Evolutionary conservation across 1,140 invertebrate genomes (phyloP).

Genomic region (Diachasmimorpha longicaudata): DNA sequence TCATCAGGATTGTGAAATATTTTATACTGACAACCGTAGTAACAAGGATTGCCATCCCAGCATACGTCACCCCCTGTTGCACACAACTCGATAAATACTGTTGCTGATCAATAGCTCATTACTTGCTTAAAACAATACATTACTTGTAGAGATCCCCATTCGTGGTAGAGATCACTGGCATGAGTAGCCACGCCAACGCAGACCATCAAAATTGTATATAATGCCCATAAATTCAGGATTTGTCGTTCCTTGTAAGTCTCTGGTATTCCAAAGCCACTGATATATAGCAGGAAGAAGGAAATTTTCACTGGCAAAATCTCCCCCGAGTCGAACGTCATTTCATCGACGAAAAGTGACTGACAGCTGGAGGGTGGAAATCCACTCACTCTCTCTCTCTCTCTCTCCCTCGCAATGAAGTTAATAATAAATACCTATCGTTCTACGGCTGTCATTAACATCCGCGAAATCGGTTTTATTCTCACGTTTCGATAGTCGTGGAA

Average conservation of each 20-base stretch:
- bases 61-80: background rate
- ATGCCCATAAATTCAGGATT: background rate
- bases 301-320: background rate
- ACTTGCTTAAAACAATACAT: background rate
- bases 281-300: background rate
- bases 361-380: background rate
- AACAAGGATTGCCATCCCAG: background rate
- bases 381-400: background rate
- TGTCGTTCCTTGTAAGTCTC: background rate
- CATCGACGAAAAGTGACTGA: background rate
- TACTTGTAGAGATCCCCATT: background rate
- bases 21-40: background rate
- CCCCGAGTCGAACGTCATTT: background rate
- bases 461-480: no score
- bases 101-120: no score
- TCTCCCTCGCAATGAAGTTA: background rate
- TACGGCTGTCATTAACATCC: no score
- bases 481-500: no score
- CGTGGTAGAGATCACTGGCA: background rate
- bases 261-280: background rate
- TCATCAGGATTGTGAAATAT: background rate
- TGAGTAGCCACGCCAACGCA: no score
- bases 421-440: no score
- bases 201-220: background rate
- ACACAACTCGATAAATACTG: background rate